Evolutionary conservation across 2,888 invertebrate genomes (phyloP).

Genomic region (Xylocampa areola): DNA sequence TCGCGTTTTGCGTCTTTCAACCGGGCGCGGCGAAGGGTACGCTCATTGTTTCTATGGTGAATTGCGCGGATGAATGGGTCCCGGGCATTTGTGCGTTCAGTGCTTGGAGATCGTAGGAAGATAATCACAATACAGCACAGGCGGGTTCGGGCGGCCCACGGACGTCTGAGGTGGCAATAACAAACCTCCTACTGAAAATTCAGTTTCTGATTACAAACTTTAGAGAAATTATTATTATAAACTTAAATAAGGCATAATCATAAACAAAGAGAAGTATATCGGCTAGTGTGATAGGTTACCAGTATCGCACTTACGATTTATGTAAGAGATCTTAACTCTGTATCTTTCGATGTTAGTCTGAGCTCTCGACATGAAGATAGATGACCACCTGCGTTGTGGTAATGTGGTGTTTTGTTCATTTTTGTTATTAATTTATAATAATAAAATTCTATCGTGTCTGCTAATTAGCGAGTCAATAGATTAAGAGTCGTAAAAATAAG

Average conservation of each 20-base stretch:
- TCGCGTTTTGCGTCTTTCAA: slow-evolving; percentile 81
- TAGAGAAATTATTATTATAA: too few species aligned
- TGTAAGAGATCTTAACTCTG: slow-evolving; percentile 21
- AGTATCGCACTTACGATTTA: slow-evolving; percentile 30
- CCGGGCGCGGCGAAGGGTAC: slow-evolving; percentile 84
- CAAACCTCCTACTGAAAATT: slow-evolving; percentile 79
- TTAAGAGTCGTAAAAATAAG: too few species aligned
- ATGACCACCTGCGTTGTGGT: neutral
- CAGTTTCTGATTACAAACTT: slow-evolving; percentile 18
- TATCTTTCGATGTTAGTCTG: slow-evolving; percentile 8
- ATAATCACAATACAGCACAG: slow-evolving; percentile 82
- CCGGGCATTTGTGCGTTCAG: slow-evolving; percentile 79
- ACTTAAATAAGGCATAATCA: slow-evolving; percentile 7
- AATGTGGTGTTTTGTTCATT: too few species aligned
- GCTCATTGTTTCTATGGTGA: slow-evolving; percentile 87
- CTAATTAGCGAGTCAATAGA: too few species aligned
- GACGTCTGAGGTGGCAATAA: slow-evolving; percentile 77
- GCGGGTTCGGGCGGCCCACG: slow-evolving; percentile 81
- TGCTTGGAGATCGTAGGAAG: slow-evolving; percentile 83
- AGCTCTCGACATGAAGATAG: neutral
- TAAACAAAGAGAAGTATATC: slow-evolving; percentile 31
- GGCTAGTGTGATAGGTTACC: slow-evolving; percentile 36
- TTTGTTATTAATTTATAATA: too few species aligned
- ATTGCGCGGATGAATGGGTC: slow-evolving; percentile 85
- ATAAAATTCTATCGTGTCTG: too few species aligned